Conservation (phyloP, 2,888 invertebrate species). For the Amblyjoppa fuscipennis region DNA sequence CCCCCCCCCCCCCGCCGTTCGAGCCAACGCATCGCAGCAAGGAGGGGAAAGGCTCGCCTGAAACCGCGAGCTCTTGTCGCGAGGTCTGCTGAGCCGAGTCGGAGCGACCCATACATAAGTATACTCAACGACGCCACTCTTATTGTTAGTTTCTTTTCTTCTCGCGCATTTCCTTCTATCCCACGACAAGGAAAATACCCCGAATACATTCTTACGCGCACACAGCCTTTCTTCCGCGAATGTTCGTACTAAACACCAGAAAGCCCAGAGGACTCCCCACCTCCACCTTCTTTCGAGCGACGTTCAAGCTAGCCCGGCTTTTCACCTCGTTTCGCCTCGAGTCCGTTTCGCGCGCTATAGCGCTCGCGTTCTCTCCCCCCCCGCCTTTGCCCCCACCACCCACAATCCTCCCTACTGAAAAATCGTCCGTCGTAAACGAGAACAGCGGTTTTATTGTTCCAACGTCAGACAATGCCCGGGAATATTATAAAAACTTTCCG, state of each 20-base stretch:
- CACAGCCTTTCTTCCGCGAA: slow-evolving; percentile 9
- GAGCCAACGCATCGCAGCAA: neutral
- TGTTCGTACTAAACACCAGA: slow-evolving; percentile 29
- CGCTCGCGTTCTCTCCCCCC: slow-evolving; percentile 52
- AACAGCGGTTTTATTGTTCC: slow-evolving; percentile 85
- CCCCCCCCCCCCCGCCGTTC: too few relatives aligned
- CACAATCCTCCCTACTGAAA: slow-evolving; percentile 79
- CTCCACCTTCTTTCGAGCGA: neutral
- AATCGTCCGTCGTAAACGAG: slow-evolving; percentile 83
- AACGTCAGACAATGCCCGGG: slow-evolving; percentile 83
- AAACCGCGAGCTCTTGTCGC: neutral
- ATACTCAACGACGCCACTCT: slow-evolving; percentile 33
- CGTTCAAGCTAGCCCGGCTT: slow-evolving; percentile 23
- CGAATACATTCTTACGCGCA: slow-evolving; percentile 2
- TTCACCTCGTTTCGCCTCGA: slow-evolving; percentile 45
- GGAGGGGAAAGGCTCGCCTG: neutral
- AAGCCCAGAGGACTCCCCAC: neutral
- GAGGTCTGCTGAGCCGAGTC: neutral
- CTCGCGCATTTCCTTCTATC: slow-evolving; percentile 41
- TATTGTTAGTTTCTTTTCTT: slow-evolving; percentile 40
- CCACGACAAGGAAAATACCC: slow-evolving; percentile 47
- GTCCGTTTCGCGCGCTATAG: slow-evolving; percentile 44
- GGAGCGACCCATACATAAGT: neutral
- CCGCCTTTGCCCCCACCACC: slow-evolving; percentile 33
- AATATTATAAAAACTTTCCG: slow-evolving; percentile 85